Evolutionary conservation across 2,797 vertebrate genomes (phyloP).

Genomic region (Allobates femoralis): DNA sequence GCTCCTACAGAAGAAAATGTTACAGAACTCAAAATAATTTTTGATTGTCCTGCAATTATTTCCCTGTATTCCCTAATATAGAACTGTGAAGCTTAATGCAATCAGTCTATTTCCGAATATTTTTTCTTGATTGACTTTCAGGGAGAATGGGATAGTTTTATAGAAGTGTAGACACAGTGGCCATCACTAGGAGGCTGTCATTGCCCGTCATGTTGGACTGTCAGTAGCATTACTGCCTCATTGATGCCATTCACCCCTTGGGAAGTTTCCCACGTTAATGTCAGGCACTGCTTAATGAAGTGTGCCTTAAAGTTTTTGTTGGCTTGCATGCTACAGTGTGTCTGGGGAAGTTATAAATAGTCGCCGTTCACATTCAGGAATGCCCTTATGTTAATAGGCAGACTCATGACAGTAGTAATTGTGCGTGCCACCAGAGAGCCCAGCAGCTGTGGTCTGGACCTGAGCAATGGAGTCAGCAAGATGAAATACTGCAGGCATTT

Average conservation of each 20-base stretch:
- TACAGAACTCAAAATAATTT: neutral
- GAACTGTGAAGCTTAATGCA: neutral
- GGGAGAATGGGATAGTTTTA: neutral
- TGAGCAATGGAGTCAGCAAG: conserved; percentile 61
- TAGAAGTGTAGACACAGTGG: conserved; percentile 61
- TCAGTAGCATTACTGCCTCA: conserved; percentile 67
- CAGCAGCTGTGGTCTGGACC: conserved; percentile 62
- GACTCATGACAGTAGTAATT: conserved; percentile 58
- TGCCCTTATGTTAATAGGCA: conserved; percentile 67
- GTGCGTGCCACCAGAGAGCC: conserved; percentile 65
- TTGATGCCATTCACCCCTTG: conserved; percentile 64
- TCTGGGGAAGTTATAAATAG: conserved; percentile 66
- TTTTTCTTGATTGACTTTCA: neutral
- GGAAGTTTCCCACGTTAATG: conserved; percentile 64
- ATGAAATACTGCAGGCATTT: conserved; percentile 61
- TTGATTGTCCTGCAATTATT: neutral
- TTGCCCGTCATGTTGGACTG: conserved; percentile 63
- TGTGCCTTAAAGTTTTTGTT: conserved; percentile 65
- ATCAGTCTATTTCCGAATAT: neutral
- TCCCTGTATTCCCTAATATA: conserved; percentile 1
- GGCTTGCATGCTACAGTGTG: conserved; percentile 60
- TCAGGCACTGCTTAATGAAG: conserved; percentile 68
- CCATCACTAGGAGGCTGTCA: conserved; percentile 63
- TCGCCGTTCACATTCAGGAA: conserved; percentile 66
- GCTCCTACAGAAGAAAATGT: neutral